Percentiles rank a stretch among this genome's conserved stretches.
Conservation (phyloP, 2,888 invertebrate genomes). For the Phorcus lineatus region DNA sequence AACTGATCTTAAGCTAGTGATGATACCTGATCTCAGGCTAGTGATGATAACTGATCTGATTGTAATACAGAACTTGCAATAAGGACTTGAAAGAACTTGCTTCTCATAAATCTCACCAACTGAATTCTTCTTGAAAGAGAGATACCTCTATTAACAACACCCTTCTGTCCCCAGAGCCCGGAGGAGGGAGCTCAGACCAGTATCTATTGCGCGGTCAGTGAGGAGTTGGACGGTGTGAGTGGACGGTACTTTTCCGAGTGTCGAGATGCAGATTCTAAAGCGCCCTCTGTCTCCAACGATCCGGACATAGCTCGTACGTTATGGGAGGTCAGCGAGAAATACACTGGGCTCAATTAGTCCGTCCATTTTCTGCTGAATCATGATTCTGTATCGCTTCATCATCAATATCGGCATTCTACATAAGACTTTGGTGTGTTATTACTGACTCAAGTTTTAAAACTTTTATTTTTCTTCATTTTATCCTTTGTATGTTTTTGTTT, state of each 20-base stretch:
- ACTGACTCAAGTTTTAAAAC: too few relatives aligned
- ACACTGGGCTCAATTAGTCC: slow-evolving; percentile 42
- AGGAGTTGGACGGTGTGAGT: slow-evolving; percentile 55
- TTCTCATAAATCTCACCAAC: too few relatives aligned
- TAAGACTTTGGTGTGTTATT: too few relatives aligned
- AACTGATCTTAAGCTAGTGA: too few relatives aligned
- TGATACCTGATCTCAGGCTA: too few relatives aligned
- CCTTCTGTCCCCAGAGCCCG: slow-evolving; percentile 45
- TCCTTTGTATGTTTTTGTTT: too few relatives aligned
- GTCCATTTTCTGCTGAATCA: neutral
- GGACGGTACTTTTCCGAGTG: slow-evolving; percentile 68
- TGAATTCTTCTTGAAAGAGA: too few relatives aligned
- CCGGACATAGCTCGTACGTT: slow-evolving; percentile 58
- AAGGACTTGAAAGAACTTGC: too few relatives aligned
- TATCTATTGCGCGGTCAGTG: slow-evolving; percentile 69
- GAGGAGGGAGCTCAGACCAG: slow-evolving; percentile 72
- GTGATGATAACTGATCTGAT: too few relatives aligned
- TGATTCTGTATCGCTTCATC: neutral
- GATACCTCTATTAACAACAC: neutral
- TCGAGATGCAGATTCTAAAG: slow-evolving; percentile 48
- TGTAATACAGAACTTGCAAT: too few relatives aligned
- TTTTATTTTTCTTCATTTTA: too few relatives aligned
- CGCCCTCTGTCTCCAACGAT: slow-evolving; percentile 49
- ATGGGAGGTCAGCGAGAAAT: slow-evolving; percentile 60
- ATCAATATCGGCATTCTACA: too few relatives aligned